Evolutionary conservation across 2,797 vertebrate genomes (phyloP).

Genomic region (Aselliscus stoliczkanus): DNA sequence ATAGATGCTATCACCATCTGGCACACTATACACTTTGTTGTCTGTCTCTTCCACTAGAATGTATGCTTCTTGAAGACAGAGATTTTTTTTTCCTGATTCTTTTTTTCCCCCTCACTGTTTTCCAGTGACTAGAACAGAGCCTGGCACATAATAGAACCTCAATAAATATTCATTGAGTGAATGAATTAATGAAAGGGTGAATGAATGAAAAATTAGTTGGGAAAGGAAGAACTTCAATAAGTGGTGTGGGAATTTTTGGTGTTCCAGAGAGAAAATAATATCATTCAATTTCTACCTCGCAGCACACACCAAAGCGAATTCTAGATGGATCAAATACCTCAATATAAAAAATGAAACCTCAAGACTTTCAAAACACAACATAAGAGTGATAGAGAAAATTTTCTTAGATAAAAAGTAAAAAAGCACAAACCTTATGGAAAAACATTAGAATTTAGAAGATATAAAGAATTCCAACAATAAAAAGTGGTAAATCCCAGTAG

Average conservation of each 20-base stretch:
- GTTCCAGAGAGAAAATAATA: background rate
- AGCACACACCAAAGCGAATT: background rate
- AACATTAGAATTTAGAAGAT: background rate
- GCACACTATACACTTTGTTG: background rate
- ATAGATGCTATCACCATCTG: background rate
- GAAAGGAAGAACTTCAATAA: slow-evolving; percentile 14
- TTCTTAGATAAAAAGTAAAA: background rate
- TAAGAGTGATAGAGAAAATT: background rate
- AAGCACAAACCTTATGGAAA: background rate
- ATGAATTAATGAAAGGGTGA: background rate
- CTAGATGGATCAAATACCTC: background rate
- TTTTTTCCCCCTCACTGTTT: accelerated
- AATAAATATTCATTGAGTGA: background rate
- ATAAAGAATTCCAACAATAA: slow-evolving; percentile 10
- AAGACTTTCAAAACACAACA: background rate
- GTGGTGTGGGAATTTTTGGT: background rate
- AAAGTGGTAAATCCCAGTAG: background rate
- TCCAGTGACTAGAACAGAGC: background rate
- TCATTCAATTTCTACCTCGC: background rate
- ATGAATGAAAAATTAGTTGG: background rate
- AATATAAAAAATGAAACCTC: background rate
- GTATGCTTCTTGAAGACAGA: background rate
- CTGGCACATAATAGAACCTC: background rate
- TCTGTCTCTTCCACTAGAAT: background rate
- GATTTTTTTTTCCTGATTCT: background rate